phyloP scores from a whole-genome alignment of 92 coral and sea anemone genomes.

The Metridium senile region DNA sequence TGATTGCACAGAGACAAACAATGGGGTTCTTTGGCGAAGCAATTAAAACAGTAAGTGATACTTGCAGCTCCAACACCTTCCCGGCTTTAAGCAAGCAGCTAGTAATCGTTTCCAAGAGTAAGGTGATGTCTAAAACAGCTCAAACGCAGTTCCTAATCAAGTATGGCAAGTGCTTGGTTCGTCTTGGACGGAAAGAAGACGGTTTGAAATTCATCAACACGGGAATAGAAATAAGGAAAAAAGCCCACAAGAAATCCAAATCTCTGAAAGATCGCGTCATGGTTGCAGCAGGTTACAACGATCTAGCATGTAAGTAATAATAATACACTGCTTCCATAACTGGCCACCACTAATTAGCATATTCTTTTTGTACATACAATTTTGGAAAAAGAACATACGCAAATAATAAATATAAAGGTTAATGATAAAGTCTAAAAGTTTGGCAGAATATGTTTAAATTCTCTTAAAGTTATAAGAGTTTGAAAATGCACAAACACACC shows the following conservation, averaged over 20 bases:
- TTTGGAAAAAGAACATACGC: too few species aligned
- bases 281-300: conserved; percentile 56
- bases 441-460: too few species aligned
- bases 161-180: conserved; percentile 48
- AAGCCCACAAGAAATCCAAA: background rate
- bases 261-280: conserved; percentile 27
- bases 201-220: conserved; percentile 30
- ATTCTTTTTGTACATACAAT: too few species aligned
- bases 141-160: conserved; percentile 46
- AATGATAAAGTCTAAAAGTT: too few species aligned
- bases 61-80: background rate
- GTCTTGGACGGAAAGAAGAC: conserved; percentile 10
- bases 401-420: too few species aligned
- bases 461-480: too few species aligned
- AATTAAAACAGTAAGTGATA: background rate
- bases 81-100: background rate
- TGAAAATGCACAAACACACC: too few species aligned
- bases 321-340: too few species aligned
- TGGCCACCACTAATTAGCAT: too few species aligned
- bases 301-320: conserved; percentile 62
- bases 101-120: background rate
- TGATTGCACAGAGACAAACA: conserved; percentile 31
- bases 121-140: background rate
- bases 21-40: conserved; percentile 21
- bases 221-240: conserved; percentile 13